Conservation (phyloP, 2,113 vertebrate species). For the Anoura caudifer region DNA sequence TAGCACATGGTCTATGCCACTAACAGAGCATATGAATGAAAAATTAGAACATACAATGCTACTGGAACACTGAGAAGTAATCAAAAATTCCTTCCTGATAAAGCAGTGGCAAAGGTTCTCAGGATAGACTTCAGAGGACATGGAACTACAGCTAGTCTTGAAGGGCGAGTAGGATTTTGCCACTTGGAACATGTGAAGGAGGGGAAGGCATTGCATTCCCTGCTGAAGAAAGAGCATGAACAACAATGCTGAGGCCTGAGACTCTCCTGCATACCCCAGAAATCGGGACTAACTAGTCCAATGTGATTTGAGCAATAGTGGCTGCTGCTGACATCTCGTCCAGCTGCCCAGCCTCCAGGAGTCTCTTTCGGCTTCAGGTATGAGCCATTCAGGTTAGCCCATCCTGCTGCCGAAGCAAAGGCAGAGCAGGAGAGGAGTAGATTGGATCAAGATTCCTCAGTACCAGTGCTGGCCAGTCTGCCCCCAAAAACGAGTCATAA, state of each 20-base stretch:
- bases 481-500: not conserved
- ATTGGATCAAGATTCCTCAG: not conserved
- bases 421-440: not conserved
- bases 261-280: not conserved
- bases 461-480: not conserved
- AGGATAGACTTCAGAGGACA: not conserved
- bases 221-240: not conserved
- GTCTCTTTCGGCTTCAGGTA: not conserved
- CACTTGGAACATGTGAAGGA: not conserved
- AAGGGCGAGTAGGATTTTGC: conserved; percentile 28
- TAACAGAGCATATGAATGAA: not conserved
- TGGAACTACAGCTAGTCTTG: conserved; percentile 1
- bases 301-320: not conserved
- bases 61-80: not conserved
- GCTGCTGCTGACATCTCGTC: too few species aligned
- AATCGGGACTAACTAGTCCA: not conserved
- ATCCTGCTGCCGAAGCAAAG: not conserved
- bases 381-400: not conserved
- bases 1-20: not conserved
- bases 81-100: not conserved
- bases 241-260: not conserved
- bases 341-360: not conserved
- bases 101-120: not conserved
- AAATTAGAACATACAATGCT: not conserved
- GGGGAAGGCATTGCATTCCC: not conserved